Evolutionary conservation across 2,113 vertebrate species (phyloP), one percentile per base, ranked within the genome.

Genomic region (Oplegnathus fasciatus): DNA sequence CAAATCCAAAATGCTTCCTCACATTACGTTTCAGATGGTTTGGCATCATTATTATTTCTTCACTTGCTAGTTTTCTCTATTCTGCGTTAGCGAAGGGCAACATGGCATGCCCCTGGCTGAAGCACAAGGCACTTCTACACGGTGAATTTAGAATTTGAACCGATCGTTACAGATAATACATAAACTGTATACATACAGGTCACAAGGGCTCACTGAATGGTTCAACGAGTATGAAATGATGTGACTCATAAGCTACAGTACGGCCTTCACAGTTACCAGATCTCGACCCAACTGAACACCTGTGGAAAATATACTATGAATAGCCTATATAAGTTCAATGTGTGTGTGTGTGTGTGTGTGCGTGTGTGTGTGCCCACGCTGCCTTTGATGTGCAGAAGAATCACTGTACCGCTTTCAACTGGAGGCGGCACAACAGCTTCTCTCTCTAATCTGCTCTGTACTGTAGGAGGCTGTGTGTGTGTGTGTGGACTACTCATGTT

Each of bases 391-490:
- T 68, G 54, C 30, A 68, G 30, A 18, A 82, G 18, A 83, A 76
- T 30, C 73, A 44, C 54, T 42, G 72, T 61, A 60, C 54, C 42
- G 64, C 32, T 69, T 83, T 54, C 7, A 83, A 75, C 64, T 68
- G 72, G 72, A 68, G 80, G 80, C 72, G 72, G 71, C 3, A 75
- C 54, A 69, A 61, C 64, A 40, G 80, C 32, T 69, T 69, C 61
- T 18, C 34, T 62, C 80, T 83, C 34, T 70, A 70, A 76, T 83
- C 73, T 62, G 46, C 64, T 70, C 46, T 72, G 24, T 30, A 58
- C 67, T 42, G 68, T 62, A 42, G 68, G 78, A n/a, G 78, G 44
- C 3, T 50, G 62, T 20, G 14, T 52, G 72, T 60, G 57, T 65
- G 62, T 20, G 42, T 68, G 65, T 46, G 40, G 3, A 37, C 6